A percentile compares a stretch with the other conserved stretches of the same genome.
Conservation (phyloP, 2,888 invertebrate genomes). For the Dryomyza anilis region DNA sequence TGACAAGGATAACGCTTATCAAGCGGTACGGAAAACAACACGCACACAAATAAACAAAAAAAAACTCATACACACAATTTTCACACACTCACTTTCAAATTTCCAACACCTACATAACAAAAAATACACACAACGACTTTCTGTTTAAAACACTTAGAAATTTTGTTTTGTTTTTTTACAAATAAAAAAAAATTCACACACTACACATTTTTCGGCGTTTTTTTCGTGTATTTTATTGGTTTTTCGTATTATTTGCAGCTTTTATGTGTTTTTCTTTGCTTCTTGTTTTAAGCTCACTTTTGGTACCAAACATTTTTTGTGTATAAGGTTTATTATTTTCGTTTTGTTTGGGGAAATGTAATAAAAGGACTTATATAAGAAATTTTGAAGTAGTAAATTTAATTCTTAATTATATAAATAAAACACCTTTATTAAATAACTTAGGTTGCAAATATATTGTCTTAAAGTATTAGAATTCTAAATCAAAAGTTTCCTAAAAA, state of each 20-base stretch:
- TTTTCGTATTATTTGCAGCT: neutral
- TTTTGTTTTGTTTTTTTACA: neutral
- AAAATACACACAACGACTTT: neutral
- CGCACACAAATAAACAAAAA: neutral
- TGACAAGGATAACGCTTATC: no score
- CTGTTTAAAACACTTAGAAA: neutral
- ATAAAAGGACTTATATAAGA: no score
- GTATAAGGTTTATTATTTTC: no score
- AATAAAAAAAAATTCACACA: neutral
- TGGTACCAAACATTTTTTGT: no score
- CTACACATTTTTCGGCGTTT: neutral
- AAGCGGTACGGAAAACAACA: no score
- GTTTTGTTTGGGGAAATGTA: no score
- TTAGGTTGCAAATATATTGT: no score
- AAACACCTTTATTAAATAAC: no score
- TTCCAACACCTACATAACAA: neutral
- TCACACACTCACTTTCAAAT: neutral
- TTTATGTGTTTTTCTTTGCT: neutral
- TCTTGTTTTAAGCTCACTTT: neutral
- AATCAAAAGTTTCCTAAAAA: no score
- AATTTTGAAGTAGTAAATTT: no score
- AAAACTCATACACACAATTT: conserved; percentile 4
- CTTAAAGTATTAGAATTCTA: no score
- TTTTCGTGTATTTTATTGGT: neutral
- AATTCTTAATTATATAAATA: no score